Evolutionary conservation across 2,797 vertebrate species (phyloP), one percentile per base, ranked within the genome.

Genomic region (Typhlichthys subterraneus): DNA sequence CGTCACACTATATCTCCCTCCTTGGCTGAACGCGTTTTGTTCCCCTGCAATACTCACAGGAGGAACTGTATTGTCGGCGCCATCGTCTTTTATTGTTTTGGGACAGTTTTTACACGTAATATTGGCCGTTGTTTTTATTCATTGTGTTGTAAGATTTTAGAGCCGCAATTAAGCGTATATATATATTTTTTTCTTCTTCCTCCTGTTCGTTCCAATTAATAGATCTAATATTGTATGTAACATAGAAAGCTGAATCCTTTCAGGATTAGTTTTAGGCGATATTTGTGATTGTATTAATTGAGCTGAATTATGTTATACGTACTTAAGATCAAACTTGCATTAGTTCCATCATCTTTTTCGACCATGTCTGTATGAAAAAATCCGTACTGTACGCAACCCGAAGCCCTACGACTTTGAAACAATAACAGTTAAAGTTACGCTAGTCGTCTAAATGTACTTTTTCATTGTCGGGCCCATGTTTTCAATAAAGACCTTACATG

Each of bases 21-120:
- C 83, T 76, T 73, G 91, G 86, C 92, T 85, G 88, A 91, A 86
- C 89, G 93, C 92, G 93, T 93, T 92, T 77, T 77, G 90, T 92
- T 92, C 83, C 79, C 76, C 89, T 89, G 86, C 86, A 84, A 80
- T 63, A 82, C 85, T 88, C 88, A 83, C 81, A 80, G 89, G 90
- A 91, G 87, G 91, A 90, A 85, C 79, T 76, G 74, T 91, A 86
- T 85, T 83, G 82, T 72, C 70, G 90, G 86, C 90, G 87, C 77
- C 82, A 73, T 61, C 72, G 76, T 85, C 85, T 80, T 84, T 85
- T 76, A 84, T 89, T 77, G 81, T 65, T 78, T 81, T 81, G 69
- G 73, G 67, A 85, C 75, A 87, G 70, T 72, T 90, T 91, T 91
- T 88, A 88, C 63, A 61, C 86, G 84, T 47, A 58, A 82, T 77